Conservation (phyloP, 2,888 invertebrate species). For the Polydrusus cervinus region DNA sequence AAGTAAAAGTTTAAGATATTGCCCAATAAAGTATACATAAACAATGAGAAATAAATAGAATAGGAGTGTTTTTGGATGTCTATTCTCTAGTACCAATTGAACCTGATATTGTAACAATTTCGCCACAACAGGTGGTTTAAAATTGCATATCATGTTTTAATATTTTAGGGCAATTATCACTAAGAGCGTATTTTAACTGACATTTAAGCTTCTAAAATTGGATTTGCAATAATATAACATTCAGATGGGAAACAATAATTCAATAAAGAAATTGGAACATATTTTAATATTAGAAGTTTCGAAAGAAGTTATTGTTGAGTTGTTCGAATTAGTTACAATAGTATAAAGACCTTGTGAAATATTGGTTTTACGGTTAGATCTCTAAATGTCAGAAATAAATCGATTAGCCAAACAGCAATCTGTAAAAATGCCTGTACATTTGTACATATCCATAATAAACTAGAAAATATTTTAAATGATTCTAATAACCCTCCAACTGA, state of each 20-base stretch:
- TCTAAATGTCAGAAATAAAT: slow-evolving; percentile 31
- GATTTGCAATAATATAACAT: slow-evolving; percentile 25
- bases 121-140: slow-evolving; percentile 41
- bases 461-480: too few relatives aligned
- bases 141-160: slow-evolving; percentile 32
- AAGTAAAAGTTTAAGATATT: slow-evolving; percentile 42
- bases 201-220: slow-evolving; percentile 41
- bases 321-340: slow-evolving; percentile 18
- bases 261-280: slow-evolving; percentile 24
- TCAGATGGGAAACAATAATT: slow-evolving; percentile 28
- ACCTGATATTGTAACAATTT: slow-evolving; percentile 41
- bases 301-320: slow-evolving; percentile 36
- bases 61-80: slow-evolving; percentile 33
- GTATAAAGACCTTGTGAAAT: slow-evolving; percentile 16
- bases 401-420: neutral
- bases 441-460: too few relatives aligned
- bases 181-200: slow-evolving; percentile 32
- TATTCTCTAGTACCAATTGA: slow-evolving; percentile 38
- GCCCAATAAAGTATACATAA: slow-evolving; percentile 35
- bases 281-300: slow-evolving; percentile 21
- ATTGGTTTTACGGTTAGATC: slow-evolving; percentile 13
- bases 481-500: too few relatives aligned
- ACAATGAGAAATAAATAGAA: slow-evolving; percentile 27
- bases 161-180: slow-evolving; percentile 40
- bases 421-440: too few relatives aligned